Conservation (phyloP, 2,113 vertebrate genomes). For the Dicentrarchus labrax region DNA sequence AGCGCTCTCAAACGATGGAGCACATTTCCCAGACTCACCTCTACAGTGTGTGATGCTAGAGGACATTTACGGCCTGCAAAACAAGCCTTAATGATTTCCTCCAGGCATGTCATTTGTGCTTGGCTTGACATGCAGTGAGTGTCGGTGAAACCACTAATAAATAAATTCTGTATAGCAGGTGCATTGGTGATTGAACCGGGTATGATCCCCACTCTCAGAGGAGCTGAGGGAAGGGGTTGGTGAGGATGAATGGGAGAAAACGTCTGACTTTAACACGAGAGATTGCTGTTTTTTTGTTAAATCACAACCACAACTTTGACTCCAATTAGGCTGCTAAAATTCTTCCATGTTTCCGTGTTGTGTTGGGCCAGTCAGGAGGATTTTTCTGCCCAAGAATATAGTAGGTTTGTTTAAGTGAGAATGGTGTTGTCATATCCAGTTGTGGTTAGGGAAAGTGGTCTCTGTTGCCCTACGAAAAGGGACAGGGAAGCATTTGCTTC, state of each 20-base stretch:
- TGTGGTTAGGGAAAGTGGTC: constrained; percentile 1
- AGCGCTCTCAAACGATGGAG: constrained; percentile 21
- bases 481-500: neutral
- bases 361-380: neutral
- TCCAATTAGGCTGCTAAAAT: constrained; percentile 4
- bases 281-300: neutral
- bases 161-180: constrained; percentile 37
- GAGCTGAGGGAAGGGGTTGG: constrained; percentile 8
- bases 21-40: constrained; percentile 4
- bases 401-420: neutral
- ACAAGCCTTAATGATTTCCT: constrained; percentile 35
- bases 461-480: neutral
- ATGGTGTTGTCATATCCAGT: neutral
- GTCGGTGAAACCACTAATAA: constrained; percentile 27
- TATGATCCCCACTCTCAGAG: constrained; percentile 38
- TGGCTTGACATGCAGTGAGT: constrained; percentile 10
- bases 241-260: neutral
- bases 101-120: constrained; percentile 19
- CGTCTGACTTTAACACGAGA: neutral
- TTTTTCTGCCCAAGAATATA: neutral
- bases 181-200: constrained; percentile 41
- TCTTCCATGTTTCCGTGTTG: neutral
- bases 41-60: neutral
- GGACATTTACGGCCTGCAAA: constrained; percentile 25
- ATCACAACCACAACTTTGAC: too few relatives aligned